phyloP scores from a whole-genome alignment of 2,113 vertebrate species.

The Perccottus glenii region DNA sequence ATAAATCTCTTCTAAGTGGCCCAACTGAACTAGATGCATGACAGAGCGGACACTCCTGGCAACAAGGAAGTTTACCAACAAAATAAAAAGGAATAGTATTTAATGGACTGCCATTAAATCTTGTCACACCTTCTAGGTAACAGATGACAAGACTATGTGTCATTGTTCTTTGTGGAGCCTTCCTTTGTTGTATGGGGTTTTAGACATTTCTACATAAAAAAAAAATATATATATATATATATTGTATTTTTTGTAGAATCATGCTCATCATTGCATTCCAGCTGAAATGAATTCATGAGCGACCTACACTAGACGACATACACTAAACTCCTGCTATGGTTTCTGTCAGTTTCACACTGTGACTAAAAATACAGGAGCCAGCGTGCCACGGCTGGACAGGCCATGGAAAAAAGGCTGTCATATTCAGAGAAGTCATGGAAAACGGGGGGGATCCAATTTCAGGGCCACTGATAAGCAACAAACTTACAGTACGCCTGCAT shows the following conservation, averaged over 20 bases:
- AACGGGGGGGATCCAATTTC: conserved; percentile 74
- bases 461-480: conserved; percentile 75
- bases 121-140: conserved; percentile 25
- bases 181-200: background rate
- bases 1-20: conserved; percentile 18
- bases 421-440: conserved; percentile 78
- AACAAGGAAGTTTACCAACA: conserved; percentile 49
- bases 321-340: conserved; percentile 28
- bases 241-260: conserved; percentile 4
- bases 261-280: background rate
- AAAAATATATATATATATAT: no score
- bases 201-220: conserved; percentile 1
- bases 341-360: conserved; percentile 72
- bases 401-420: conserved; percentile 74
- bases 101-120: conserved; percentile 32
- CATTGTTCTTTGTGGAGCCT: conserved; percentile 16
- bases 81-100: conserved; percentile 18
- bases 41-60: conserved; percentile 27
- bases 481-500: conserved; percentile 58
- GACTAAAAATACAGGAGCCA: conserved; percentile 75
- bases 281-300: background rate
- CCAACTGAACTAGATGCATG: conserved; percentile 9
- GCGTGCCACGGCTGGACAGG: conserved; percentile 57
- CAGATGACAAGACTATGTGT: conserved; percentile 14
- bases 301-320: conserved; percentile 5